Evolutionary conservation across 1,140 invertebrate species (phyloP), one percentile per base, ranked within the genome.

Genomic region (Anthonomus grandis): DNA sequence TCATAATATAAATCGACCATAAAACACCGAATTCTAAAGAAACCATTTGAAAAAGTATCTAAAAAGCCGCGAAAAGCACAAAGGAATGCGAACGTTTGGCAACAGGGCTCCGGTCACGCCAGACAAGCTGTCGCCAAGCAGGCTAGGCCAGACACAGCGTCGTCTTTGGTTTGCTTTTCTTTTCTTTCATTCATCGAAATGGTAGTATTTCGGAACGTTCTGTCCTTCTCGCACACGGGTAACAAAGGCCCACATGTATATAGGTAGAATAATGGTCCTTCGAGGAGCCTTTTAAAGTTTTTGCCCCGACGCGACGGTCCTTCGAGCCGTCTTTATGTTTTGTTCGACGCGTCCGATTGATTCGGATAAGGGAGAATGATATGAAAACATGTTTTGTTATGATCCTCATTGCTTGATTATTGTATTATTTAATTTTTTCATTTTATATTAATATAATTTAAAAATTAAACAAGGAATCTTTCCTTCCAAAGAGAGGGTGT

Each of bases 41-140:
- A 24, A 44, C 21, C 19, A 1, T 23, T 3, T 18, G 21, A 34
- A 15, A 34, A 39, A 23, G 24, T 5, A 22, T 17, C 6, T 8
- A 47, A 36, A 42, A 31, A 15, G 19, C 6, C 71, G 12, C 8
- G n/a, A 42, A 42, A 9, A 1, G 5, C 15, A 42, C 39, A 47
- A 25, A 27, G 78, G 76, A 77, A 76, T 73, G 65, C 75, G 73
- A 74, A 76, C 71, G 79, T 69, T 67, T 76, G 86, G 81, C 86
- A 88, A 86, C 86, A 74, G 53, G 66, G 82, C 79, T 63, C 64
- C 77, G 82, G 82, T 84, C 84, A 83, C 79, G 82, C 85, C 86
- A 90, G 87, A 90, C 87, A 89, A 84, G 86, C 86, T 89, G 87
- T 88, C 86, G 86, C 86, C 86, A 84, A 81, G 83, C 81, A 79